Percentiles rank a stretch among this genome's conserved stretches.
Evolutionary conservation across 2,797 vertebrate species (phyloP).

Genomic region (Syndactyla subalaris): DNA sequence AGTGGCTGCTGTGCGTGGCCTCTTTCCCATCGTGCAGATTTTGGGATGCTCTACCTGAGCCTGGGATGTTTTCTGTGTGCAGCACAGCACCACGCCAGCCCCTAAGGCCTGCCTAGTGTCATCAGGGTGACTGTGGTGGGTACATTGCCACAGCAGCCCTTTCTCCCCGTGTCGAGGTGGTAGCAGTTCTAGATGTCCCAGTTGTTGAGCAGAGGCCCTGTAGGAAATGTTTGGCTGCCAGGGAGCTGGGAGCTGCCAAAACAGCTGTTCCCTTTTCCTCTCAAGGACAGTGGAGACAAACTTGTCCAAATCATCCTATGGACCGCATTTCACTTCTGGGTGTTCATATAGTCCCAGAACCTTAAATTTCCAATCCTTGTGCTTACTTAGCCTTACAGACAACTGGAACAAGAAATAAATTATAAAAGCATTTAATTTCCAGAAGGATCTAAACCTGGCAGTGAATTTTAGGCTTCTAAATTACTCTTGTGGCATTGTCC

Average conservation of each 20-base stretch:
- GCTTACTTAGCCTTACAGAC: not conserved
- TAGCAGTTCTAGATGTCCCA: not conserved
- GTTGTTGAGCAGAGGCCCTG: not conserved
- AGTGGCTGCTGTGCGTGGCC: not conserved
- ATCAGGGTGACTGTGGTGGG: fast-evolving
- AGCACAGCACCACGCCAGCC: not conserved
- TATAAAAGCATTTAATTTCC: not conserved
- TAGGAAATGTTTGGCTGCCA: not conserved
- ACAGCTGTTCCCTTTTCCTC: not conserved
- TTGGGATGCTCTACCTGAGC: not conserved
- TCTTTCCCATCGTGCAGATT: not conserved
- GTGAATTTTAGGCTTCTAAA: not conserved
- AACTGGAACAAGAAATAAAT: not conserved
- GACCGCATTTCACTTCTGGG: not conserved
- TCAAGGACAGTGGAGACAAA: not conserved
- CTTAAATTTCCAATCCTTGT: not conserved
- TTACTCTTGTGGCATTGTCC: not conserved
- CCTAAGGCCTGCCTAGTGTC: not conserved
- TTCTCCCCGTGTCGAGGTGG: not conserved
- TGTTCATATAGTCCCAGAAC: not conserved
- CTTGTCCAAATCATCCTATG: not conserved
- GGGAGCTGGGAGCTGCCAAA: not conserved
- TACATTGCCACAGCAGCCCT: not conserved
- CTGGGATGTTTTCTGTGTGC: not conserved
- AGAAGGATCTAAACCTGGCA: not conserved